Evolutionary conservation across 2,113 vertebrate species (phyloP).

Genomic region (Dicentrarchus labrax): DNA sequence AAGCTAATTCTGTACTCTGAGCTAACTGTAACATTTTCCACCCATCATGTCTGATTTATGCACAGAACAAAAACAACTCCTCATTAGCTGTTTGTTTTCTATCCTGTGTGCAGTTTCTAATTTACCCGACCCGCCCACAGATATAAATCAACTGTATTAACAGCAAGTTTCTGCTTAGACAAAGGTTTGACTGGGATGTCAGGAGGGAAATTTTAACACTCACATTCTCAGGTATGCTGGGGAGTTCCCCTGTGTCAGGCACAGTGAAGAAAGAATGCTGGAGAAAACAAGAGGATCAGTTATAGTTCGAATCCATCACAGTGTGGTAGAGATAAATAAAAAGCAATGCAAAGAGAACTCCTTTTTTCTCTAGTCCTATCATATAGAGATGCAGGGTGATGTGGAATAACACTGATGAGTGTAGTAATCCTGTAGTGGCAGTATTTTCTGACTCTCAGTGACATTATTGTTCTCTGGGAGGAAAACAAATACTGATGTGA

Average conservation of each 20-base stretch:
- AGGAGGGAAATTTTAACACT: slow-evolving; percentile 78
- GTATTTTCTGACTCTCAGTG: background rate
- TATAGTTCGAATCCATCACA: background rate
- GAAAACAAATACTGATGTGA: background rate
- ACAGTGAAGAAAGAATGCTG: slow-evolving; percentile 97
- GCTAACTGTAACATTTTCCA: background rate
- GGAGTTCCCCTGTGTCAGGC: slow-evolving; percentile 94
- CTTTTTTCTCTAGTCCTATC: background rate
- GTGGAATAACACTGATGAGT: background rate
- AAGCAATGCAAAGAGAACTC: background rate
- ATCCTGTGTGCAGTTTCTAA: background rate
- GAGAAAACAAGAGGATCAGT: slow-evolving; percentile 32
- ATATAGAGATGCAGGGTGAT: background rate
- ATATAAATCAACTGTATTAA: background rate
- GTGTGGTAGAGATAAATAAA: background rate
- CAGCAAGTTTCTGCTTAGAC: background rate
- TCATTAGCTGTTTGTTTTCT: background rate
- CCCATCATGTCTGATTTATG: background rate
- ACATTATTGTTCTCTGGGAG: background rate
- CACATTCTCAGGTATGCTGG: slow-evolving; percentile 98
- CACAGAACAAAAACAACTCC: background rate
- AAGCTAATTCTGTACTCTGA: background rate
- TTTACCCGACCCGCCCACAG: background rate
- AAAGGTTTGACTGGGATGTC: background rate
- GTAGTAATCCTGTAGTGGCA: background rate